A percentile compares a stretch with the other conserved stretches of the same genome.
phyloP scores from a whole-genome alignment of 2,797 vertebrate genomes.

The Crax fasciolata region DNA sequence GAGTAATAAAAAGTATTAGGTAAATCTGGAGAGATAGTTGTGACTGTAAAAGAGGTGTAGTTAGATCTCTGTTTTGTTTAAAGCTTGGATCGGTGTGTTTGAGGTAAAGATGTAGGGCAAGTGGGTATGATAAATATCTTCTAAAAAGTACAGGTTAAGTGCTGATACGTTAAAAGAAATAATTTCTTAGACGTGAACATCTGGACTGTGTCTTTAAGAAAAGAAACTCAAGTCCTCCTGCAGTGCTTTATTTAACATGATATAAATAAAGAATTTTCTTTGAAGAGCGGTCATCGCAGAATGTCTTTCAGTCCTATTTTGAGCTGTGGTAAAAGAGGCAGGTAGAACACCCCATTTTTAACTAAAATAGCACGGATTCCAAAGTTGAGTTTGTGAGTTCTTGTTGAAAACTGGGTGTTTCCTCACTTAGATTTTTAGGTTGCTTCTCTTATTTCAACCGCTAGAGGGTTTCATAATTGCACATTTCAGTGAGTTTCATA shows the following conservation, averaged over 20 bases:
- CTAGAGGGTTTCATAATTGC: conserved; percentile 29
- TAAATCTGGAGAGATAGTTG: not conserved
- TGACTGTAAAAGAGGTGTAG: not conserved
- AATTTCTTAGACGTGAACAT: not conserved
- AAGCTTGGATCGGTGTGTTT: not conserved
- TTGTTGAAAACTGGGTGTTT: not conserved
- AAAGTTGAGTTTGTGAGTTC: not conserved
- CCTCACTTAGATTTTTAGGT: not conserved
- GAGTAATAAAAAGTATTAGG: not conserved
- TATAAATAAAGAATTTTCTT: not conserved
- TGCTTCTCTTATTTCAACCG: not conserved
- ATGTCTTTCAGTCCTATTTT: not conserved
- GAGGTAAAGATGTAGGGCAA: not conserved
- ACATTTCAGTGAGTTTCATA: not conserved
- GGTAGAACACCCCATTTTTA: not conserved
- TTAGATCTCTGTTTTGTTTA: not conserved
- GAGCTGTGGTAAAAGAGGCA: not conserved
- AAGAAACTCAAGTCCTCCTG: not conserved
- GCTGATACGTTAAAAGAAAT: not conserved
- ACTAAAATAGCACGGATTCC: not conserved
- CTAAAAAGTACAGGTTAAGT: not conserved
- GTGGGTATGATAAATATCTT: not conserved
- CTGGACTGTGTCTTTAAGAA: not conserved
- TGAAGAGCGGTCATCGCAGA: not conserved
- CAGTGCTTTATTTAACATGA: not conserved